Conservation (phyloP, 2,113 vertebrate species). For the Drymodes brunneopygia region DNA sequence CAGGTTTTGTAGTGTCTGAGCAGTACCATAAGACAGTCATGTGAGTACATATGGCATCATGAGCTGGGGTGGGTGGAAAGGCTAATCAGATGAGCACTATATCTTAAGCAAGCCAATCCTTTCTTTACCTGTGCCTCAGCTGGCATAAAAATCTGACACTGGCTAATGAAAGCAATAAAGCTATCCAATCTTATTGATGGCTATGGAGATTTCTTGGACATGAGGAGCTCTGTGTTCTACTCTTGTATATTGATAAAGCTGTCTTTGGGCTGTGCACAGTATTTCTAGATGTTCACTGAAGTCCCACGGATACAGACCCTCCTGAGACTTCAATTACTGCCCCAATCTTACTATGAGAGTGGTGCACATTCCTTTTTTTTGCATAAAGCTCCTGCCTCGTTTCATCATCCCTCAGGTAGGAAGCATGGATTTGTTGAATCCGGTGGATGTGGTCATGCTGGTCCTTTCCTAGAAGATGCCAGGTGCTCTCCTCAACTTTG, state of each 20-base stretch:
- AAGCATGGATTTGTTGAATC: background rate
- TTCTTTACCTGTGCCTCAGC: background rate
- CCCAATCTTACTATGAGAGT: background rate
- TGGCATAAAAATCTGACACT: constrained; percentile 36
- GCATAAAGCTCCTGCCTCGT: fast-evolving
- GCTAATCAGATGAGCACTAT: constrained; percentile 22
- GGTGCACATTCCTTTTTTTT: background rate
- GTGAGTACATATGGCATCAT: background rate
- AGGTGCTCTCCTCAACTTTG: background rate
- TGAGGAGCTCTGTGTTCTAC: background rate
- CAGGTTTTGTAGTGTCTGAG: background rate
- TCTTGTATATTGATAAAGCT: background rate
- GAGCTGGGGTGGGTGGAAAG: constrained; percentile 6
- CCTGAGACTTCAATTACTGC: background rate
- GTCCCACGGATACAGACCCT: background rate
- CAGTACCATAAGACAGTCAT: background rate
- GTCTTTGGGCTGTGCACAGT: background rate
- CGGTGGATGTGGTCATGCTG: background rate
- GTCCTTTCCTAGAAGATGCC: background rate
- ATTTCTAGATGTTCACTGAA: background rate
- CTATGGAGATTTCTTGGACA: background rate
- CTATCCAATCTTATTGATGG: constrained; percentile 27
- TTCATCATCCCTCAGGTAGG: background rate
- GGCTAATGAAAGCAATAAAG: constrained; percentile 41
- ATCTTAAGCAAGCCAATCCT: background rate